These are phyloP conservation scores for Picus viridis DNA, from an alignment of 2,797 vertebrate genomes.

Conservation along the genomic window DNA sequence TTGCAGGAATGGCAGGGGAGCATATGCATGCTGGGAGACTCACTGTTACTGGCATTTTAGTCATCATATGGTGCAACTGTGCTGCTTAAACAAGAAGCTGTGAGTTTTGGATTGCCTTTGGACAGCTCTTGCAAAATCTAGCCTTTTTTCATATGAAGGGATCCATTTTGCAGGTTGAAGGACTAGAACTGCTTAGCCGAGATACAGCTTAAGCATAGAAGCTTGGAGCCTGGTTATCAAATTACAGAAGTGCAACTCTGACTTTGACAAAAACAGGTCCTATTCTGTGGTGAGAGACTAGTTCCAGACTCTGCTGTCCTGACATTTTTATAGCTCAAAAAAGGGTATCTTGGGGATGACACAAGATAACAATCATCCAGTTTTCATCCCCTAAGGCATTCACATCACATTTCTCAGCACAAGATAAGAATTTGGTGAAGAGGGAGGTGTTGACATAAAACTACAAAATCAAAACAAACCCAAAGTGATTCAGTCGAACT, in stretches of 20 bases:
- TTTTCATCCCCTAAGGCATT: not conserved
- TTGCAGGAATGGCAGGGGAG: not conserved
- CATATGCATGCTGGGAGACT: not conserved
- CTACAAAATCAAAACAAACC: not conserved
- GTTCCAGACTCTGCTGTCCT: not conserved
- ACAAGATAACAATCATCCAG: not conserved
- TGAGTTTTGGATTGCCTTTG: not conserved
- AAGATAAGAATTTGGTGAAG: not conserved
- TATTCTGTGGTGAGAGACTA: not conserved
- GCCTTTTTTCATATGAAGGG: not conserved
- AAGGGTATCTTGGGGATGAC: not conserved
- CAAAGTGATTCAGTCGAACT: accelerated
- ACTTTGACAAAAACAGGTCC: not conserved
- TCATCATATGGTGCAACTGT: not conserved
- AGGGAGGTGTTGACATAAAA: not conserved
- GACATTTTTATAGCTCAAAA: not conserved
- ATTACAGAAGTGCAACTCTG: not conserved
- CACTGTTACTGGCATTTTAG: not conserved
- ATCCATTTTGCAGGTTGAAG: not conserved
- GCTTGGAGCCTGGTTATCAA: not conserved
- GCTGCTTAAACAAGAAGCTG: not conserved
- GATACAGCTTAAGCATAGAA: not conserved
- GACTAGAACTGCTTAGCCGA: not conserved
- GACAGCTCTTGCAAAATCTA: not conserved
- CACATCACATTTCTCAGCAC: not conserved